phyloP scores from a whole-genome alignment of 1,140 invertebrate species.

The Idris sp. region DNA sequence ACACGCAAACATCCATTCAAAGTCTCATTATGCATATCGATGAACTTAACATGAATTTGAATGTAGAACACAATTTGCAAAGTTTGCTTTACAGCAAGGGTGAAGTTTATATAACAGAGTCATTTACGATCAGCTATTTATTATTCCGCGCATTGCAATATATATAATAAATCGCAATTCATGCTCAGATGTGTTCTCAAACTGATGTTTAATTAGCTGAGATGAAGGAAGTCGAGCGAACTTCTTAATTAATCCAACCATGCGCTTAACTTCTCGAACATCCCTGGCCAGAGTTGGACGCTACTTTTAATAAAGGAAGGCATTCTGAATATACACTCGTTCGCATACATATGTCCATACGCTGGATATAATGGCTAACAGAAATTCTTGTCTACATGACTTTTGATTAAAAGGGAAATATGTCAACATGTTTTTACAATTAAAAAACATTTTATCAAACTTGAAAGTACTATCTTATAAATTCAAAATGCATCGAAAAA shows the following conservation, averaged over 20 bases:
- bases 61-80: too few relatives aligned
- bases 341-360: slow-evolving; percentile 32
- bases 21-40: too few relatives aligned
- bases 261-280: slow-evolving; percentile 45
- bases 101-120: too few relatives aligned
- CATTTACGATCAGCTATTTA: slow-evolving; percentile 22
- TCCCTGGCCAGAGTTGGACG: slow-evolving; percentile 43
- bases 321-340: slow-evolving; percentile 47
- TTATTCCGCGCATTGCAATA: slow-evolving; percentile 22
- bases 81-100: too few relatives aligned
- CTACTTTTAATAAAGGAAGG: slow-evolving; percentile 49
- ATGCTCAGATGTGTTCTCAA: slow-evolving; percentile 10
- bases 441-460: too few relatives aligned
- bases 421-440: too few relatives aligned
- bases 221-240: slow-evolving; percentile 43
- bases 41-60: too few relatives aligned
- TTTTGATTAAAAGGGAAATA: slow-evolving; percentile 57
- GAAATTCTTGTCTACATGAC: slow-evolving; percentile 35
- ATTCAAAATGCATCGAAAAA: too few relatives aligned
- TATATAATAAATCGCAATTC: slow-evolving; percentile 42
- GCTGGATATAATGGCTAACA: slow-evolving; percentile 21
- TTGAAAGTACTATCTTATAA: too few relatives aligned
- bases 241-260: slow-evolving; percentile 61
- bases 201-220: slow-evolving; percentile 51
- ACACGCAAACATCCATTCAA: too few relatives aligned